Percentiles rank a stretch among this genome's conserved stretches.
Conservation (phyloP, 2,888 invertebrate species). For the Protonemura montana region DNA sequence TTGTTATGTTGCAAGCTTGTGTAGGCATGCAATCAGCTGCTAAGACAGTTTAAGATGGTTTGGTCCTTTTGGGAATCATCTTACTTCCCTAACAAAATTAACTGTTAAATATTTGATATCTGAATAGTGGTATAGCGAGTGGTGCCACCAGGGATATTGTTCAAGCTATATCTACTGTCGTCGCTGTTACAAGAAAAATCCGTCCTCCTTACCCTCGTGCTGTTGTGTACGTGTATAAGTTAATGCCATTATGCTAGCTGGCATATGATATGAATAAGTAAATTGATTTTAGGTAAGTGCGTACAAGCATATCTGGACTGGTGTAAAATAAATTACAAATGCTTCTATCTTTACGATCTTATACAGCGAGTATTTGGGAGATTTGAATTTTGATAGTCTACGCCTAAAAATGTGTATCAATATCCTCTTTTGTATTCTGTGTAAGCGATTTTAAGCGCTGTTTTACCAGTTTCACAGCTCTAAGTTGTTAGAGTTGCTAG, state of each 20-base stretch:
- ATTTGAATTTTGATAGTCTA: background rate
- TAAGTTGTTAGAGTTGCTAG: too few species aligned
- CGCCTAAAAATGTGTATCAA: too few species aligned
- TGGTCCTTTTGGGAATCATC: slow-evolving; percentile 38
- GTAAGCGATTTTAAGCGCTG: too few species aligned
- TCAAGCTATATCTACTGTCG: background rate
- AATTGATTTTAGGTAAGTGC: slow-evolving; percentile 12
- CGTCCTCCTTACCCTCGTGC: background rate
- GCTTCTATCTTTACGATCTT: background rate
- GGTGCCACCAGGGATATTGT: slow-evolving; percentile 35
- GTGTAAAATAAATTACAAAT: background rate
- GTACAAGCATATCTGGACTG: slow-evolving; percentile 7
- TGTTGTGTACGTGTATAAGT: background rate
- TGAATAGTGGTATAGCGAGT: slow-evolving; percentile 40
- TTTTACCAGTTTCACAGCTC: too few species aligned
- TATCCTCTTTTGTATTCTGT: background rate
- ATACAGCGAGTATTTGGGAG: background rate
- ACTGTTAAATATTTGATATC: slow-evolving; percentile 50
- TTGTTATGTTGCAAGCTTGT: slow-evolving; percentile 19
- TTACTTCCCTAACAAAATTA: slow-evolving; percentile 48
- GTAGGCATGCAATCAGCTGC: slow-evolving; percentile 14
- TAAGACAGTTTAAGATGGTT: slow-evolving; percentile 38
- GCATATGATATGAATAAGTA: background rate
- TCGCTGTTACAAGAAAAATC: background rate
- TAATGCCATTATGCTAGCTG: background rate